Conservation (phyloP, 2,113 vertebrate species). For the Panurus biarmicus region DNA sequence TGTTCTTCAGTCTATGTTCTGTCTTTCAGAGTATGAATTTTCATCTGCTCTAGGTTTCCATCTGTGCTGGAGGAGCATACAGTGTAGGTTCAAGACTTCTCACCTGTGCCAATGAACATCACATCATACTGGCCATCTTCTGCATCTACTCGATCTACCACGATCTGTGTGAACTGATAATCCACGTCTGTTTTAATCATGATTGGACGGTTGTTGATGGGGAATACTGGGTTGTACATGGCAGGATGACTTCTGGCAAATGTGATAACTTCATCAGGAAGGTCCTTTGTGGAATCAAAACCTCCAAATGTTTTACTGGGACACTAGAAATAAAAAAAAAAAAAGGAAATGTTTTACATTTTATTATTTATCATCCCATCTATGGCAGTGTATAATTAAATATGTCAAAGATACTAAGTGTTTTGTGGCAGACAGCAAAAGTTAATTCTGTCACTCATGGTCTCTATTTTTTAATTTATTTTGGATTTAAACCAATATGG, state of each 20-base stretch:
- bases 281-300: slow-evolving; percentile 95
- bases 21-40: neutral
- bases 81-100: neutral
- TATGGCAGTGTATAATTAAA: neutral
- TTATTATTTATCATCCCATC: neutral
- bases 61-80: neutral
- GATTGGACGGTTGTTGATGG: slow-evolving; percentile 90
- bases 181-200: slow-evolving; percentile 96
- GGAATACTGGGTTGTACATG: slow-evolving; percentile 93
- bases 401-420: neutral
- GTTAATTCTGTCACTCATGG: neutral
- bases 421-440: neutral
- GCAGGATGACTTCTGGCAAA: slow-evolving; percentile 95
- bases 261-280: slow-evolving; percentile 96
- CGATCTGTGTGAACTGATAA: slow-evolving; percentile 96
- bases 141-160: slow-evolving; percentile 94
- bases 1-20: neutral
- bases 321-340: slow-evolving; percentile 72
- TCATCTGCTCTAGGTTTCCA: neutral
- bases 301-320: slow-evolving; percentile 98
- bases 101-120: slow-evolving; percentile 99
- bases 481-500: neutral
- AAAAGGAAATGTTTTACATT: neutral
- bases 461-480: neutral
- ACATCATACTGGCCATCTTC: slow-evolving; percentile 97